phyloP scores from a whole-genome alignment of 2,888 invertebrate species.

The Theristus sp. region DNA sequence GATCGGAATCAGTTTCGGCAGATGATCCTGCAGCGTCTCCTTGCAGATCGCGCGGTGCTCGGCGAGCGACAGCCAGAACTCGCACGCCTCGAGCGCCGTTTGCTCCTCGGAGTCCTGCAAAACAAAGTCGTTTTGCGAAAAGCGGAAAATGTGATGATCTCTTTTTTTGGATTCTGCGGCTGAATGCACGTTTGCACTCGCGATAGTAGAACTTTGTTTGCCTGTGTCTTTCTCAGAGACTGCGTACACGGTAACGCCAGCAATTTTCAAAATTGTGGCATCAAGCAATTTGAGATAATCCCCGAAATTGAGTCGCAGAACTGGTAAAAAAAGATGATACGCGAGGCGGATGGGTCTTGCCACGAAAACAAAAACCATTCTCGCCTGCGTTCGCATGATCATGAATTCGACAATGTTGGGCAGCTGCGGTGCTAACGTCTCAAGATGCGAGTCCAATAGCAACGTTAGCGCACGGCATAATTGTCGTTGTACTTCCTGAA shows the following conservation, averaged over 20 bases:
- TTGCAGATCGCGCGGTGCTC: slow-evolving; percentile 72
- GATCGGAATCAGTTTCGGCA: slow-evolving; percentile 68
- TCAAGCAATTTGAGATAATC: not conserved
- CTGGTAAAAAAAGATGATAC: not conserved
- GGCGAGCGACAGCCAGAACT: slow-evolving; percentile 92
- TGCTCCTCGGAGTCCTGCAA: slow-evolving; percentile 63
- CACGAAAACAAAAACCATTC: not conserved
- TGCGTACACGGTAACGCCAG: not conserved
- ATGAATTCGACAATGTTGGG: slow-evolving; percentile 95
- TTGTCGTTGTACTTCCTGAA: slow-evolving; percentile 86
- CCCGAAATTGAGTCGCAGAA: not conserved
- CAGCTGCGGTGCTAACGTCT: slow-evolving; percentile 80
- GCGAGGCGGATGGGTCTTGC: not conserved
- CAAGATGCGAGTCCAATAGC: slow-evolving; percentile 82
- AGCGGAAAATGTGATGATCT: too few relatives aligned
- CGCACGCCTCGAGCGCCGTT: slow-evolving; percentile 92
- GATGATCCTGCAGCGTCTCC: slow-evolving; percentile 64
- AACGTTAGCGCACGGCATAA: slow-evolving; percentile 91
- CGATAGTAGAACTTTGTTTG: too few relatives aligned
- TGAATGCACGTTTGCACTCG: too few relatives aligned
- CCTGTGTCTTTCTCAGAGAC: not conserved
- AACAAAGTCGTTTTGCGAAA: too few relatives aligned
- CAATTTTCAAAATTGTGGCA: not conserved
- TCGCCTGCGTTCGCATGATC: slow-evolving; percentile 55
- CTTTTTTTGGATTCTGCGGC: too few relatives aligned